Conservation (phyloP, 1,140 invertebrate species). For the Araneus ventricosus region DNA sequence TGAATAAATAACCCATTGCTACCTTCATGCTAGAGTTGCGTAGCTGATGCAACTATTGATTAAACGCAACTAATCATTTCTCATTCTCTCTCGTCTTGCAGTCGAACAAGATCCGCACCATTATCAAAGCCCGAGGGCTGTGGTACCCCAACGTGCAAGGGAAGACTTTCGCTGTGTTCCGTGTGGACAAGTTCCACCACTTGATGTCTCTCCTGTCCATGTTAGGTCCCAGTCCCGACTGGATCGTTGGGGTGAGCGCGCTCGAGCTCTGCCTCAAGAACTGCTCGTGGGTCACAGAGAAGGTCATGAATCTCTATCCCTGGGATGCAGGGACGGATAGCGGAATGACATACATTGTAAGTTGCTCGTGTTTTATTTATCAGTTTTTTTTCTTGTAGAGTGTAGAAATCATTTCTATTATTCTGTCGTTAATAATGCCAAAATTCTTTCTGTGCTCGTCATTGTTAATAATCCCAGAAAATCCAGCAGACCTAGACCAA, state of each 20-base stretch:
- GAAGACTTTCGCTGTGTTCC: constrained; percentile 92
- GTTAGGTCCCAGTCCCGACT: constrained; percentile 97
- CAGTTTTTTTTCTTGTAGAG: no score
- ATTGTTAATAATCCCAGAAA: no score
- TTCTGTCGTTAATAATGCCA: no score
- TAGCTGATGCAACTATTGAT: no score
- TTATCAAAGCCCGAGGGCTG: constrained; percentile 96
- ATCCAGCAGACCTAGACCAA: no score
- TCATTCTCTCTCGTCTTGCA: constrained; percentile 80
- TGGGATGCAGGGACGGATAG: constrained; percentile 97
- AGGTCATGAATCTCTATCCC: constrained; percentile 92
- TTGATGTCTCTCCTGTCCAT: constrained; percentile 95
- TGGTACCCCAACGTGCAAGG: constrained; percentile 96
- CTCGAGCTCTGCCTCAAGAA: constrained; percentile 92
- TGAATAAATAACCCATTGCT: no score
- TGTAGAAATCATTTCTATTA: no score
- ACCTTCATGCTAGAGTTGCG: no score
- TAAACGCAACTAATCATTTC: no score
- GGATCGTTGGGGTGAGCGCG: constrained; percentile 94
- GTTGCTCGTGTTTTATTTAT: not conserved
- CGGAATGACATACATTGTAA: constrained; percentile 95
- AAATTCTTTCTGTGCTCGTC: no score
- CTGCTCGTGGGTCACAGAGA: constrained; percentile 91
- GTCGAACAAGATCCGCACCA: constrained; percentile 92
- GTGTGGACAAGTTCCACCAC: constrained; percentile 92